Base-by-base conservation (phyloP, 1,140 invertebrate genomes). In the Cotesia vestalis region DNA sequence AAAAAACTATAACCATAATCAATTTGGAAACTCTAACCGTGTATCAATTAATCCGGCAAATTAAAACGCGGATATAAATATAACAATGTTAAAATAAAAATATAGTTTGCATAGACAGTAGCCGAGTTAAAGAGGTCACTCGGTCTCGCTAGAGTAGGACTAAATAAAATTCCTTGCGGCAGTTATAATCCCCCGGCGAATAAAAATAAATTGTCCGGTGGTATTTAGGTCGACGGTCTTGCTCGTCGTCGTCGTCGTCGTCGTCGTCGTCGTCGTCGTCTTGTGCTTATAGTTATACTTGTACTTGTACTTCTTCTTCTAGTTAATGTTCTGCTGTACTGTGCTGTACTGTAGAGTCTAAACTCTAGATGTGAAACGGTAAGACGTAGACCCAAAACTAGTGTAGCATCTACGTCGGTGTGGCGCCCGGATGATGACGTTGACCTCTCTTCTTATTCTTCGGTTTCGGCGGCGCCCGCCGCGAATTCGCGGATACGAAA, bases 361-460 rank as follows among this genome's bases (percentile, higher is more conserved):
- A 27, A 27, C 27, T 27, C 27, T 27, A 27, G 69, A 64, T 27
- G 27, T 27, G 27, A 27, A 27, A 27, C 27, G 27, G 27, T 27
- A 27, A 27, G 27, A 57, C 67, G 52, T 66, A 46, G 40, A 9
- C 40, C 11, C 11, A 11, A 9, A 46, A 11, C 40, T 46, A 11
- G 40, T 8, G 40, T 46, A 9, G 40, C 40, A 27, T 27, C 27
- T 27, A 27, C 27, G 27, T 27, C 27, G 27, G 27, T 69, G 73
- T 38, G 40, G 66, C 40, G 66, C 46, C 63, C 59, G 61, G 62
- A 27, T 27, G 67, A 74, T 74, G 73, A 74, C 73, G 73, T 74
- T 74, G 73, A 74, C 73, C 73, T 74, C 73, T 12, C 62, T 27
- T 27, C 27, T 27, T 27, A 27, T 27, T 27, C 27, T 27, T 6